Evolutionary conservation across 2,888 invertebrate species (phyloP), one percentile per base, ranked within the genome.

Genomic region (Oegoconia quadripuncta): DNA sequence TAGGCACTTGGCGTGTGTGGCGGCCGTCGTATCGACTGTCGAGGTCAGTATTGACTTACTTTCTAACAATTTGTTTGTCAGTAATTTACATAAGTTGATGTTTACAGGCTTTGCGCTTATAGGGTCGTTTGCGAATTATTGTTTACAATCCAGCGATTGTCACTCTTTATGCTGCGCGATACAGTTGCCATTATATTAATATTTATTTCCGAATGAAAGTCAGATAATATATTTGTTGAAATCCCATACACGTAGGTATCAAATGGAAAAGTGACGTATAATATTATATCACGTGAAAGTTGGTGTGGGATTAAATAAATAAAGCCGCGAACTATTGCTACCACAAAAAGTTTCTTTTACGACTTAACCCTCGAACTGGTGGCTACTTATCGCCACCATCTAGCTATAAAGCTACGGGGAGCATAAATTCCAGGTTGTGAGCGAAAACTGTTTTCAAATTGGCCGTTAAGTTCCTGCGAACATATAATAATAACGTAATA

Each of bases 1-100:
- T 46, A 45, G 52, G 51, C 41, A 47, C 41, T 48, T 52, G 53
- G 50, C 48, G 52, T 22, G 40, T 12, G 41, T 25, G 48, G 44
- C 37, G 52, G 34, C 46, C 44, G 17, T 33, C 39, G 35, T 39
- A 51, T 48, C 54, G 54, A 14, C 41, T 43, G 17, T 44, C 42
- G 18, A 70, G 71, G 77, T 77, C 45, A n/a, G 69, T 66, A 46
- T 30, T 42, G 39, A 44, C 44, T 38, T 44, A 34, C 40, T 40
- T 34, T 37, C 38, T 18, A 37, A 30, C 14, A 18, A 31, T 40
- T 36, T 41, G 27, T 27, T 39, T 37, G 37, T 41, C 6, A 33
- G 40, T 7, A 12, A 35, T 48, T 55, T 46, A 37, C 38, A 46
- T 45, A 44, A 49, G 47, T 55, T 40, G 28, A 18, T 46, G 47